Percentiles rank a stretch among this genome's conserved stretches.
phyloP scores from a whole-genome alignment of 1,140 invertebrate species.

The Drosophila melanica region DNA sequence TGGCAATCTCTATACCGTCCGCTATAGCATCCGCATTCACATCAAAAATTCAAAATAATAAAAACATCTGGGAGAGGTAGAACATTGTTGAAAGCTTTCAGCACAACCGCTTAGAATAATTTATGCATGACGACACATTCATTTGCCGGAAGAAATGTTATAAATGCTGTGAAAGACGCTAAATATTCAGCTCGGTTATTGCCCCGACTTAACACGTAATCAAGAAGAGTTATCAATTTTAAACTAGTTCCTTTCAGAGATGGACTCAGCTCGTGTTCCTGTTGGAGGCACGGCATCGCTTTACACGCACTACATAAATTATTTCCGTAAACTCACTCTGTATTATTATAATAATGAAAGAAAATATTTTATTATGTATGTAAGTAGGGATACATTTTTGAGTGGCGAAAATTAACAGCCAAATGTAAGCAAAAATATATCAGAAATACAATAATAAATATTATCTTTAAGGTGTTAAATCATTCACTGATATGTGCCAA shows the following conservation, averaged over 20 bases:
- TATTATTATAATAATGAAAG: no score
- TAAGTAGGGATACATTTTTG: no score
- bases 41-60: conserved; percentile 12
- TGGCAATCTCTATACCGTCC: conserved; percentile 45
- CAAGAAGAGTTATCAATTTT: conserved; percentile 1
- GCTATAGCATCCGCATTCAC: conserved; percentile 57
- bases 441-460: no score
- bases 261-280: conserved; percentile 6
- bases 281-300: background rate
- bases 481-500: no score
- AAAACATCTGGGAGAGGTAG: conserved; percentile 19
- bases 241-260: conserved; percentile 23
- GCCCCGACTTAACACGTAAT: conserved; percentile 12
- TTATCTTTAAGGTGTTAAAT: no score
- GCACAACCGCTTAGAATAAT: conserved; percentile 19
- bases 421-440: no score
- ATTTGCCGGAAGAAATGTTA: conserved; percentile 58
- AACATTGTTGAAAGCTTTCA: conserved; percentile 20
- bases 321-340: no score
- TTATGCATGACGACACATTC: conserved; percentile 43
- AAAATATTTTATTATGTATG: no score
- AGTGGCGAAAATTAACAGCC: no score
- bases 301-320: no score
- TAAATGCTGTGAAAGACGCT: conserved; percentile 30
- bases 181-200: conserved; percentile 39